Base-by-base conservation (phyloP, 1,140 invertebrate genomes). In the Drosophila santomea region DNA sequence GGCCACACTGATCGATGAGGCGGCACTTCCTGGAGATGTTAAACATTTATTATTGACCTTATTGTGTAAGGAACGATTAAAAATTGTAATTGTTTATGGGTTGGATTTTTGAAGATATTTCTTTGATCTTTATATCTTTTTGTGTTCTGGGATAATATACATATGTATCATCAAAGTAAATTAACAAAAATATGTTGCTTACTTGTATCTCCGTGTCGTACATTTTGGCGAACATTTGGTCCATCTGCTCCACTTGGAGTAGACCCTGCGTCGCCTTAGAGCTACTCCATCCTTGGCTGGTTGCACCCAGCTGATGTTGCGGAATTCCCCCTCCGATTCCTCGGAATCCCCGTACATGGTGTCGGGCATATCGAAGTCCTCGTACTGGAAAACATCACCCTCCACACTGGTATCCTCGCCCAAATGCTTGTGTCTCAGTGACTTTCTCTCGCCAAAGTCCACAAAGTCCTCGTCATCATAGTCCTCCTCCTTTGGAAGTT, bases 1-100 rank as follows among this genome's bases (percentile, higher is more conserved):
- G 94, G 1, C 95, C 95, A 86, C 97, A 98, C 64, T 96, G 93
- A 14, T 95, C 93, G 12, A 94, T 94, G 80, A 95, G 95, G 78
- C 94, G 95, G 90, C 97, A 98, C 89, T 95, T 94, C 90, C 97
- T 96, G 79, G 0, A 50, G 12, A 35, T 2, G 2, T 11, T 11
- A 2, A 15, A 51, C 10, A 51, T 17, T 17, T 51, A 1, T 47
- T 23, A 47, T 11, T 32, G 28, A 7, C 8, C 5, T 32, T 12
- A 12, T 23, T 25, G 44, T 47, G 3, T 14, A 12, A 20, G 25
- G 14, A 47, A 23, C 11, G 36, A 38, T 12, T 1, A 3, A 4
- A 39, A 14, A 39, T 12, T 11, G 17, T 43, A 17, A 44, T 44
- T 17, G 8, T 20, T 44, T 44, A 17, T 10, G 8, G 15, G 1